Percentiles rank a stretch among this genome's conserved stretches.
Conservation (phyloP, 2,113 vertebrate genomes). For the Zeus faber region DNA sequence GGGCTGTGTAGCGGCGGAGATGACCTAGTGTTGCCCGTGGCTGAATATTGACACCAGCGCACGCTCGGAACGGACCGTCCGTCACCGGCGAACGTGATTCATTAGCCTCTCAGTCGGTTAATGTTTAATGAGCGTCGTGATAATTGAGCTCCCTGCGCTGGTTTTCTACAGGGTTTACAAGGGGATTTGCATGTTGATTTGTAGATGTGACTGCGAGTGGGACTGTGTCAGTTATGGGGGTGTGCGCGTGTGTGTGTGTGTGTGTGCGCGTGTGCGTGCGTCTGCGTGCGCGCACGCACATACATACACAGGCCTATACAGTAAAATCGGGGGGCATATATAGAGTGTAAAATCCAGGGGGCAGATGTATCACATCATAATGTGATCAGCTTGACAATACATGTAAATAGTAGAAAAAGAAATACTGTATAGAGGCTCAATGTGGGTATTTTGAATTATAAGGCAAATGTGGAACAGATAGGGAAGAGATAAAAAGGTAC, state of each 20-base stretch:
- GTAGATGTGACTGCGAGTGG: not conserved
- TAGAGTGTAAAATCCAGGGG: not conserved
- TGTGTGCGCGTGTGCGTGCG: not conserved
- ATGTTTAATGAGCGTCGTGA: constrained; percentile 23
- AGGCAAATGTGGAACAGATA: not conserved
- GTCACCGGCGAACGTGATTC: constrained; percentile 28
- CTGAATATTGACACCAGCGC: constrained; percentile 39
- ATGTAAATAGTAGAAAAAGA: not conserved
- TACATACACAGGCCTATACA: no score
- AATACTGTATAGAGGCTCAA: not conserved
- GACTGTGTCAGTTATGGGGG: not conserved
- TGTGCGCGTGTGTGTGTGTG: not conserved
- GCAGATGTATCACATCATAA: not conserved
- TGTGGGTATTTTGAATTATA: not conserved
- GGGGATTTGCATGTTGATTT: not conserved
- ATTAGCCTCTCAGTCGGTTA: constrained; percentile 25
- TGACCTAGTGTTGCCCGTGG: constrained; percentile 29
- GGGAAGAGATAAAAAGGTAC: not conserved
- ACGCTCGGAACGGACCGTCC: constrained; percentile 21
- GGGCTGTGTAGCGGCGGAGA: constrained; percentile 36
- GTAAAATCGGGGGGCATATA: no score
- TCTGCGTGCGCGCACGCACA: no score
- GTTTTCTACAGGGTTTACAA: constrained; percentile 6
- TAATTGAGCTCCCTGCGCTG: not conserved
- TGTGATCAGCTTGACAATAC: no score